Percentiles rank a stretch among this genome's conserved stretches.
Conservation (phyloP, 2,888 invertebrate genomes). For the Gisinianus flammeolus region DNA sequence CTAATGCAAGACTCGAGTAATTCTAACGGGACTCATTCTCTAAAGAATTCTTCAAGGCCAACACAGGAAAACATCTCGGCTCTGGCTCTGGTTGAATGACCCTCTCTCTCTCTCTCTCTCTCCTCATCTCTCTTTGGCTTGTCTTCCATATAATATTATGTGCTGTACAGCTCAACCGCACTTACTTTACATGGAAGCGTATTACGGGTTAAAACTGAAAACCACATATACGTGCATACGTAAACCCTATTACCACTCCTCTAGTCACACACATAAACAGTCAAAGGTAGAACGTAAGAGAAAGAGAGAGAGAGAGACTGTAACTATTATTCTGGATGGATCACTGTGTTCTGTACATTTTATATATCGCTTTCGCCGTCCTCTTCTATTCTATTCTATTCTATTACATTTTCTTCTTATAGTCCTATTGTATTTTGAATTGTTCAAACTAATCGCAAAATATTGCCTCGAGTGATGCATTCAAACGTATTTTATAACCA, state of each 20-base stretch:
- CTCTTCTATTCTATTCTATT: background rate
- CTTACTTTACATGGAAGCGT: no score
- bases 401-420: background rate
- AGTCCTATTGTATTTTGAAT: background rate
- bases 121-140: background rate
- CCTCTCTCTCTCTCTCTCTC: conserved; percentile 41
- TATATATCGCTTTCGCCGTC: background rate
- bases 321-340: conserved; percentile 8
- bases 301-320: no score
- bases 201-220: conserved; percentile 5
- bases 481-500: background rate
- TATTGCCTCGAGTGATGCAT: background rate
- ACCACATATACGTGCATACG: background rate
- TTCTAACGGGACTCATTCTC: conserved; percentile 6
- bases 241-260: no score
- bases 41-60: conserved; percentile 59
- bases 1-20: background rate
- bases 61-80: conserved; percentile 58
- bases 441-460: background rate
- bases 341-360: background rate
- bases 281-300: no score
- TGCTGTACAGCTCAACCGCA: background rate
- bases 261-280: no score
- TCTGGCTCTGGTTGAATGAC: conserved; percentile 59
- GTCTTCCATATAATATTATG: background rate